Conservation (phyloP, 2,888 invertebrate genomes). For the Pollenia griseotomentosa region DNA sequence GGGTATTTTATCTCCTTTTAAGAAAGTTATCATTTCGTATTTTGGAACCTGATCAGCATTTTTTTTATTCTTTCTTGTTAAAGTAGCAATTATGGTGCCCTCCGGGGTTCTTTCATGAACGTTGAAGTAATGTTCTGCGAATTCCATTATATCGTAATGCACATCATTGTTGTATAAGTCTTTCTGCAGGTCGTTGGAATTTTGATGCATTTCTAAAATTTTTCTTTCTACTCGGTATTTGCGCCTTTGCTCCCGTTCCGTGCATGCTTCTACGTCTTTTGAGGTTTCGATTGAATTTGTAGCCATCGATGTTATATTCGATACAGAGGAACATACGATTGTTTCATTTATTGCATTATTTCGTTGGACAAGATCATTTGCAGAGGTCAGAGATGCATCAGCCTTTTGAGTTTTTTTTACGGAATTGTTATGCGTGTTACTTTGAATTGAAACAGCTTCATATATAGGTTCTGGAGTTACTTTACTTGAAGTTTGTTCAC, state of each 20-base stretch:
- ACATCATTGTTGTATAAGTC: constrained; percentile 85
- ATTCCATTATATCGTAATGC: constrained; percentile 94
- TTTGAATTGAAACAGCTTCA: constrained; percentile 91
- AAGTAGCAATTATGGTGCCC: constrained; percentile 94
- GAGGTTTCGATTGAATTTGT: constrained; percentile 6
- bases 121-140: constrained; percentile 97
- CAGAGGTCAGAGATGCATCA: background rate
- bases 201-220: constrained; percentile 91
- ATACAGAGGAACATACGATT: background rate
- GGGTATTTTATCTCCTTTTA: constrained; percentile 94
- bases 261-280: constrained; percentile 79
- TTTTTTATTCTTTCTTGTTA: constrained; percentile 91
- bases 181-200: constrained; percentile 81
- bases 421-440: background rate
- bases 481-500: constrained; percentile 73
- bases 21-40: constrained; percentile 96
- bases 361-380: background rate
- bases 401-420: background rate
- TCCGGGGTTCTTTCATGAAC: constrained; percentile 93
- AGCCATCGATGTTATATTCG: background rate
- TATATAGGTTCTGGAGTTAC: constrained; percentile 90
- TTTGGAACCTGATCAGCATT: constrained; percentile 92
- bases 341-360: constrained; percentile 17
- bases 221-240: constrained; percentile 94
- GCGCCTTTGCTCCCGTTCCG: constrained; percentile 91